Base-by-base conservation (phyloP, 2,797 vertebrate species). In the Peromyscus aztecus region DNA sequence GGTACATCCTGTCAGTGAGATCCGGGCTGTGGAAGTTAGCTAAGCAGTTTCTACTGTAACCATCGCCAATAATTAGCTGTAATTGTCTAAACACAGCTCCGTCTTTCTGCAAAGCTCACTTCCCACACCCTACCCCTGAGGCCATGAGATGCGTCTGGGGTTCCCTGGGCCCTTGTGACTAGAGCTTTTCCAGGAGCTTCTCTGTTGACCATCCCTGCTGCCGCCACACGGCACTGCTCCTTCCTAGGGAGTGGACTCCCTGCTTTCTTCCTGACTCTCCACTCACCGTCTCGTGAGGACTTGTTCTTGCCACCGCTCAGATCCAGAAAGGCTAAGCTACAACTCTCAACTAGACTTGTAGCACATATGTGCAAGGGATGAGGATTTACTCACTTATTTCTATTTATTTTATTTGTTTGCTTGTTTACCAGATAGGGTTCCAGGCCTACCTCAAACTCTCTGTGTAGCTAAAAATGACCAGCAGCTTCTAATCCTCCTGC, bases 281-380 rank as follows among this genome's bases (percentile, higher is more conserved):
- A 27, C 40, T 31, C 43, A 8, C 43, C n/a, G 46, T 17, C 29
- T 34, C 55, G 0, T n/a, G 43, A 63, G 14, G 19, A 23, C 10
- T 59, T 49, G 24, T 77, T 76, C 49, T 61, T 89, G 84, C 31
- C 27, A 31, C 34, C 71, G 61, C 40, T 84, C 43, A 84, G 40
- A 89, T 46, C 46, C 17, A 19, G 84, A 83, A 61, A 14, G 14
- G 27, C 67, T 57, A 14, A 71, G 78, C 12, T 11, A 27, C 34
- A 89, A 52, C 52, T 84, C 37, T 67, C 23, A 71, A 52, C 89
- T 40, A 84, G 61, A 10, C 5, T 27, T 67, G 1, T 24, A 49
- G 46, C 8, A 2, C 13, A 4, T 1, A 6, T 7, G 23, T 19
- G 2, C 0, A 31, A 57, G 27, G 27, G 43, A 23, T 13, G 6